Conservation (phyloP, 2,888 invertebrate species). For the Caradrina clavipalpis region DNA sequence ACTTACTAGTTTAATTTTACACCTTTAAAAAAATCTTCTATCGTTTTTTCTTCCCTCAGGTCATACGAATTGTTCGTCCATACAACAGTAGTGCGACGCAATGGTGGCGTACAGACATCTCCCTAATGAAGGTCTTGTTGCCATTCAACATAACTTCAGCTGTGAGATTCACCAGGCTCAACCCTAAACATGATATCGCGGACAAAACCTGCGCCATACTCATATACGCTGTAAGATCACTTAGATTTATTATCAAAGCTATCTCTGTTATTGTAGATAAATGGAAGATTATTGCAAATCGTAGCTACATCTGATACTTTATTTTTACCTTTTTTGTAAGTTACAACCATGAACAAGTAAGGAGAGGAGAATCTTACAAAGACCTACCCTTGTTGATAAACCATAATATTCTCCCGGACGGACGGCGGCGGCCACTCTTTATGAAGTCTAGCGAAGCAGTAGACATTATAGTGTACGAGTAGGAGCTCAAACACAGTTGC, state of each 20-base stretch:
- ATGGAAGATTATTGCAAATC: background rate
- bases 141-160: slow-evolving; percentile 78
- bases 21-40: too few species aligned
- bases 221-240: slow-evolving; percentile 77
- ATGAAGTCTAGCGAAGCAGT: too few species aligned
- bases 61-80: slow-evolving; percentile 82
- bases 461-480: too few species aligned
- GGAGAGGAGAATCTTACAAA: too few species aligned
- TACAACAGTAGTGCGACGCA: slow-evolving; percentile 75
- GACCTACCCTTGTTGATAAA: too few species aligned
- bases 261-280: background rate
- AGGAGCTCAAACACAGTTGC: too few species aligned
- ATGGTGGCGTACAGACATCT: slow-evolving; percentile 84
- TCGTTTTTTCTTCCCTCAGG: slow-evolving; percentile 71
- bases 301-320: background rate
- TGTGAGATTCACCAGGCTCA: slow-evolving; percentile 69
- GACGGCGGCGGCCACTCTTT: too few species aligned
- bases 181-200: slow-evolving; percentile 55
- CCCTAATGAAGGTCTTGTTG: slow-evolving; percentile 80
- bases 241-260: background rate
- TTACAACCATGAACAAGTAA: too few species aligned
- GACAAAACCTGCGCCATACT: slow-evolving; percentile 79
- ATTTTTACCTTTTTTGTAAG: too few species aligned
- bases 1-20: too few species aligned
- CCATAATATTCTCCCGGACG: too few species aligned